Percentiles rank a stretch among this genome's conserved stretches.
These are phyloP conservation scores for Baryphthengus martii DNA, from an alignment of 2,113 vertebrate genomes.

Conservation along the genomic window DNA sequence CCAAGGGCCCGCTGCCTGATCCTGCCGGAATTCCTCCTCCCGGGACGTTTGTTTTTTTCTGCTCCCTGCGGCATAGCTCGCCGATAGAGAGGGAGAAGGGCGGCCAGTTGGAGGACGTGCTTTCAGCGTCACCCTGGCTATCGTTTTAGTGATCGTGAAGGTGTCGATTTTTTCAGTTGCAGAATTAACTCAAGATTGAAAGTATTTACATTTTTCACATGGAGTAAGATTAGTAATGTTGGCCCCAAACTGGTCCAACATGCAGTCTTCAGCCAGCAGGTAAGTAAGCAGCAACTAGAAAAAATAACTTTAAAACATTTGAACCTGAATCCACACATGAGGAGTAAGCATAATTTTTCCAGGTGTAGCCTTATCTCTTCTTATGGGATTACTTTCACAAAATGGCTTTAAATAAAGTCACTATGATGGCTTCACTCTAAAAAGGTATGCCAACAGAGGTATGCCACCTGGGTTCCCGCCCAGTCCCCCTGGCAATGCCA, in stretches of 20 bases:
- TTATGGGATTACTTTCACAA: neutral
- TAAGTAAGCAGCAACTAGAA: neutral
- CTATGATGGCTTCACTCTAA: neutral
- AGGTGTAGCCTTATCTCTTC: neutral
- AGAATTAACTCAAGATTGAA: neutral
- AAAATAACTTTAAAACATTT: neutral
- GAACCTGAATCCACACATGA: neutral
- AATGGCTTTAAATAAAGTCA: neutral
- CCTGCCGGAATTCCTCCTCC: neutral
- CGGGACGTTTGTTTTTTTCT: neutral
- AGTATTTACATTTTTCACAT: neutral
- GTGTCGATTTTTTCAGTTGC: neutral
- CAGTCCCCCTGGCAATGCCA: neutral
- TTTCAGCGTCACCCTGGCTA: neutral
- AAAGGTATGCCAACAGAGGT: neutral
- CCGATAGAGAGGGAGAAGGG: neutral
- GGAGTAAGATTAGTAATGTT: neutral
- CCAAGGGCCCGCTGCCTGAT: neutral
- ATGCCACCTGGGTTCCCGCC: neutral
- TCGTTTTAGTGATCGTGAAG: neutral
- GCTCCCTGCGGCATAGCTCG: neutral
- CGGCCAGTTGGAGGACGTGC: neutral
- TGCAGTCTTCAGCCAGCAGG: neutral
- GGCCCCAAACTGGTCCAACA: neutral
- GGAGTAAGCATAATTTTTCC: neutral